Evolutionary conservation across 2,797 vertebrate species (phyloP).

Genomic region (Streptopelia turtur): DNA sequence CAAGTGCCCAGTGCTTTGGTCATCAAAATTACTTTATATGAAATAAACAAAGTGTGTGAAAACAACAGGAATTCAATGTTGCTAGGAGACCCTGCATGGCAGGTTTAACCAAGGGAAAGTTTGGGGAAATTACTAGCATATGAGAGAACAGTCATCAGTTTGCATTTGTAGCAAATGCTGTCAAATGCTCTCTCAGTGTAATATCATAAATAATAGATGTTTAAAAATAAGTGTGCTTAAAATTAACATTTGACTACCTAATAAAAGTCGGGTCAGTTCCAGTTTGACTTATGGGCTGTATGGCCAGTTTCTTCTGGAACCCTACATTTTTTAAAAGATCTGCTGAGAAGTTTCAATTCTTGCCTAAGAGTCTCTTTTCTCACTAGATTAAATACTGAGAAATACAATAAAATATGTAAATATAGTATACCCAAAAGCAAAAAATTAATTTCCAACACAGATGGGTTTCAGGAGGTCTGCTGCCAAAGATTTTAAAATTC

Average conservation of each 20-base stretch:
- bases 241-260: not conserved
- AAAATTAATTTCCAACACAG: slow-evolving; percentile 76
- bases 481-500: slow-evolving; percentile 72
- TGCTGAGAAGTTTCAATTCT: not conserved
- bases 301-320: not conserved
- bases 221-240: not conserved
- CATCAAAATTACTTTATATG: not conserved
- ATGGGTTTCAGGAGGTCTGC: slow-evolving; percentile 68
- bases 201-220: not conserved
- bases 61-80: not conserved
- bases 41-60: not conserved
- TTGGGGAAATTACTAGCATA: not conserved
- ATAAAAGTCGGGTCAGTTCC: not conserved
- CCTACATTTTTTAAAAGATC: not conserved
- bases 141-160: not conserved
- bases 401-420: slow-evolving; percentile 76
- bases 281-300: not conserved
- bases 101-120: not conserved
- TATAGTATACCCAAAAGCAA: slow-evolving; percentile 72
- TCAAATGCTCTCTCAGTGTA: not conserved
- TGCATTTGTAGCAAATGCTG: not conserved
- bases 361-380: slow-evolving; percentile 55
- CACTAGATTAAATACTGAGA: slow-evolving; percentile 67
- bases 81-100: not conserved
- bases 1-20: not conserved